Base-by-base conservation (phyloP, 2,888 invertebrate species). In the Eustalomyia histrio region DNA sequence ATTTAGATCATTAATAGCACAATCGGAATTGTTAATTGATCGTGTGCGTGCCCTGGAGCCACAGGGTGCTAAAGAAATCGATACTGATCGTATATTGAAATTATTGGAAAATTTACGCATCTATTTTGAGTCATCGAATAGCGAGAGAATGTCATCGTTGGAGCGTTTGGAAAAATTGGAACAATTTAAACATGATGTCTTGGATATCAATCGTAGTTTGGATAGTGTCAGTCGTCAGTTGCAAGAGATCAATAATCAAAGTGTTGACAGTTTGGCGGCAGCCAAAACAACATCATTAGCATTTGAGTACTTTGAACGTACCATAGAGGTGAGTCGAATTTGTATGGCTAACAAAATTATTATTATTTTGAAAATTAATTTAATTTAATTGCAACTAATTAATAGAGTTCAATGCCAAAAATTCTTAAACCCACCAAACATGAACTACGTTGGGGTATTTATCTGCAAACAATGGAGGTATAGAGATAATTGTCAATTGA, bases 261-360 rank as follows among this genome's bases (percentile, higher is more conserved):
- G 93, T 89, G 94, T 95, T 35, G 95, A 95, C 87, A 95, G 95
- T 83, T 91, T 95, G 83, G 92, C 93, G 8, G 93, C 94, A 47
- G 95, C 95, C 8, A 93, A 93, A 88, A 93, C 94, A 68, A 94
- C 94, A 57, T 94, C 94, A 7, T 91, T 93, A 83, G 94, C 95
- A 39, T 96, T 95, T 88, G 92, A 92, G 81, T 94, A 94, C 86
- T 95, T 96, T 88, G 95, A 96, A 90, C 94, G 94, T 89, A 95
- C 95, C 68, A 93, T 96, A 83, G 93, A 94, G 92, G 95, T 96
- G 91, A 91, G 91, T 90, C 12, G 12, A n/a, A 24, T 9, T 39
- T 43, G 74, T 82, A 85, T 55, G 1, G 6, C n/a, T 47, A 47
- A 5, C 6, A 33, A 76, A 84, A 80, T 85, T 67, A 5, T 39